Evolutionary conservation across 2,888 invertebrate genomes (phyloP).

Genomic region (Thymelicus sylvestris): DNA sequence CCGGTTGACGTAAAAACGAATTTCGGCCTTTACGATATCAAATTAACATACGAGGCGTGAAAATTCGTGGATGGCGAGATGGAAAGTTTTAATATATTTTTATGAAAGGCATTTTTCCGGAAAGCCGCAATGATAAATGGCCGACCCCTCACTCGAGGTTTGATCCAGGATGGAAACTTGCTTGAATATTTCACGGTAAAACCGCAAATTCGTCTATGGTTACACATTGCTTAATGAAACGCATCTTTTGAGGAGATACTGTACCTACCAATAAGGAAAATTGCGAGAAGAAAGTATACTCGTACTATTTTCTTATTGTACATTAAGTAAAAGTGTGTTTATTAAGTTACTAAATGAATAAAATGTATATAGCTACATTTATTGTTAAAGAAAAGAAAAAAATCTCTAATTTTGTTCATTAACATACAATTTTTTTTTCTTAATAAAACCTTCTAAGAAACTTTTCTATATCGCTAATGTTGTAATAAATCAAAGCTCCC

Average conservation of each 20-base stretch:
- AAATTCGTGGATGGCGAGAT: constrained; percentile 65
- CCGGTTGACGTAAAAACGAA: constrained; percentile 60
- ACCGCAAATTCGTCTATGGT: constrained; percentile 38
- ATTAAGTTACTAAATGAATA: no score
- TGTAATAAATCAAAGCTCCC: neutral
- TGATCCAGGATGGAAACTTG: constrained; percentile 44
- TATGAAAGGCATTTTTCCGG: constrained; percentile 70
- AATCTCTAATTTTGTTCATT: no score
- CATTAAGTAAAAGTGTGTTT: no score
- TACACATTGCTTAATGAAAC: constrained; percentile 25
- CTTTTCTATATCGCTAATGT: no score
- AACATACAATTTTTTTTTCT: no score
- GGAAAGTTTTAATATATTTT: constrained; percentile 76
- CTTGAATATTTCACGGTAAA: constrained; percentile 47
- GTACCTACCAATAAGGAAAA: neutral
- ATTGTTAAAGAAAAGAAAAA: no score
- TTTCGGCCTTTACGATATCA: constrained; percentile 65
- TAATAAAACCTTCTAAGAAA: no score
- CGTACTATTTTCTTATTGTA: no score
- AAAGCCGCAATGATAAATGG: constrained; percentile 76
- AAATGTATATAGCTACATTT: no score
- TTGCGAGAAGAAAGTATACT: neutral
- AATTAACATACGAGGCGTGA: constrained; percentile 77
- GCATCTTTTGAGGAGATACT: neutral
- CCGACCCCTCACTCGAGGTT: constrained; percentile 68